Conservation (phyloP, 2,797 vertebrate genomes). For the Chelonia mydas region DNA sequence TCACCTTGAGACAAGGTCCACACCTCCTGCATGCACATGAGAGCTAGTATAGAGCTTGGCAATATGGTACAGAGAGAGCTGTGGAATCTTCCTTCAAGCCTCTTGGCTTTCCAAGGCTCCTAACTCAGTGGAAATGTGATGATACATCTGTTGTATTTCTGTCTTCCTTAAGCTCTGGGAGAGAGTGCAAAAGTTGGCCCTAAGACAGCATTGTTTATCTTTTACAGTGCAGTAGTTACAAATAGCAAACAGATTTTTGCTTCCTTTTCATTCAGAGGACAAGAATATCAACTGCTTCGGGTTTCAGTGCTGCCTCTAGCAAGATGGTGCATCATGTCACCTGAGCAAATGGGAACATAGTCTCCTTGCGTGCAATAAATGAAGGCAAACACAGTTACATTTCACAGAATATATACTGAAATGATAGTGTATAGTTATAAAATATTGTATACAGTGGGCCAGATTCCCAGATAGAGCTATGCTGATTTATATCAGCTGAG, state of each 20-base stretch:
- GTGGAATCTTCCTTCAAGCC: neutral
- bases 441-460: neutral
- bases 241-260: neutral
- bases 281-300: neutral
- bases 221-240: neutral
- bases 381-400: neutral
- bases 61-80: neutral
- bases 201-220: fast-evolving
- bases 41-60: neutral
- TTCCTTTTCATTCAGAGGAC: neutral
- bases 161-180: neutral
- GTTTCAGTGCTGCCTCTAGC: neutral
- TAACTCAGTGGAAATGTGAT: neutral
- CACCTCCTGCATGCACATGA: neutral
- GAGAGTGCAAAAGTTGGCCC: neutral
- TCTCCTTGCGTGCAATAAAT: neutral
- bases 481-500: neutral
- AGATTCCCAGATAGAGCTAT: neutral
- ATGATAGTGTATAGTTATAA: neutral
- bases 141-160: neutral
- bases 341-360: constrained; percentile 6
- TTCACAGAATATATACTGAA: neutral
- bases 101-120: neutral
- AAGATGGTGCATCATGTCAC: neutral
- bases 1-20: neutral